A percentile compares a stretch with the other conserved stretches of the same genome.
These are phyloP conservation scores for Globodera ellingtonae DNA, from an alignment of 1,140 invertebrate species.

Conservation along the genomic window DNA sequence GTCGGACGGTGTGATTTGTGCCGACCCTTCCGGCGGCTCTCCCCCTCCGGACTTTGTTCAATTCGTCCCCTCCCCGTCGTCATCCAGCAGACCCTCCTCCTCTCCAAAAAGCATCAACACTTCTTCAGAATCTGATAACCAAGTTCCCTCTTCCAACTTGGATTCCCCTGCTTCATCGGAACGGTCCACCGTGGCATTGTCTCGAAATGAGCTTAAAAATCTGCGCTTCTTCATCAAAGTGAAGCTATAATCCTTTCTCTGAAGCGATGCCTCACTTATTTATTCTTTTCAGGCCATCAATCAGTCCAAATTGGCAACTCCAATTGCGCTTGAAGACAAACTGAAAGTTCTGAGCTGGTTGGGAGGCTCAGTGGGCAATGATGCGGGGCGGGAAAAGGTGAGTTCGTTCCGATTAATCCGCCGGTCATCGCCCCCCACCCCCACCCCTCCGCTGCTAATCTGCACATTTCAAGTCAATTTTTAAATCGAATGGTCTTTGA, in stretches of 20 bases:
- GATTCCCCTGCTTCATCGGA: background rate
- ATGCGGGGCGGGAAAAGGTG: background rate
- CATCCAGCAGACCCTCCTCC: background rate
- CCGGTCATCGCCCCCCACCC: background rate
- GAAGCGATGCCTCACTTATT: too few relatives aligned
- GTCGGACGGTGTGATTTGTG: too few relatives aligned
- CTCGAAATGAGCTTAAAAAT: background rate
- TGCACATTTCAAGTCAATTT: background rate
- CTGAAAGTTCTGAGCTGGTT: slow-evolving; percentile 17
- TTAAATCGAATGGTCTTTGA: background rate
- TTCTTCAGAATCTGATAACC: background rate
- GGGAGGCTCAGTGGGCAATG: background rate
- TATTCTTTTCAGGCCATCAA: slow-evolving; percentile 14
- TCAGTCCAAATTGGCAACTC: slow-evolving; percentile 14
- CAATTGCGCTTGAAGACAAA: slow-evolving; percentile 9
- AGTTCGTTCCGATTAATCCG: background rate
- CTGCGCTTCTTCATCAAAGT: slow-evolving; percentile 21
- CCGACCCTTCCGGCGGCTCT: background rate
- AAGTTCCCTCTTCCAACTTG: background rate
- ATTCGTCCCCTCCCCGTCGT: background rate
- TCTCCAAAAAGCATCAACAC: background rate
- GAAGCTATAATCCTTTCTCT: background rate
- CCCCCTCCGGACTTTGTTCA: background rate
- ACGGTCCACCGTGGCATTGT: background rate
- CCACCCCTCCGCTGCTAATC: background rate